These are phyloP conservation scores for Beris chalybata DNA, from an alignment of 2,888 invertebrate species.

Conservation along the genomic window DNA sequence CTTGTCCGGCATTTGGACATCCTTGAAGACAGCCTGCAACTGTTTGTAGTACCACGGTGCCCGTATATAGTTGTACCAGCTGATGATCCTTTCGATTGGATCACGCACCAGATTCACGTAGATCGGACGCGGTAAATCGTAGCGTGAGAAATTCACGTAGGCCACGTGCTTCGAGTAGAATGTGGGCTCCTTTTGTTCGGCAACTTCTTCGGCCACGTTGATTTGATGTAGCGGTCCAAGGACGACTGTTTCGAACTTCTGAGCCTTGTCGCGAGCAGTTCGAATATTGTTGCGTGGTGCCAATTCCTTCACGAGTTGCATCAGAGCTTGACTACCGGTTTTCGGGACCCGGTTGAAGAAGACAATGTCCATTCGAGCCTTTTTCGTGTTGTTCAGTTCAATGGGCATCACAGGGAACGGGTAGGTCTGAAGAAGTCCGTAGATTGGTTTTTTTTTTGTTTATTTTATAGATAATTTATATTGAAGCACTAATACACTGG, in stretches of 20 bases:
- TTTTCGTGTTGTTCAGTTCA: conserved; percentile 20
- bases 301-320: conserved; percentile 47
- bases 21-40: conserved; percentile 62
- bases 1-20: conserved; percentile 44
- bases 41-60: conserved; percentile 83
- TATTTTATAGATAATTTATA: too few relatives aligned
- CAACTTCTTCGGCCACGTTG: conserved; percentile 60
- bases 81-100: conserved; percentile 86
- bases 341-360: conserved; percentile 53
- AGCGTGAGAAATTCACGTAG: conserved; percentile 47
- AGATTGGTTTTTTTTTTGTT: too few relatives aligned
- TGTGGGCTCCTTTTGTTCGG: conserved; percentile 45
- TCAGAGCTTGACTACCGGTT: conserved; percentile 50
- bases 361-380: conserved; percentile 29
- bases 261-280: conserved; percentile 69
- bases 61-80: conserved; percentile 89
- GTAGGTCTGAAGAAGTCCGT: too few relatives aligned
- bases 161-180: conserved; percentile 26
- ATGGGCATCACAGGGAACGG: not conserved
- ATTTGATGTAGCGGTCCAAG: conserved; percentile 75
- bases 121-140: conserved; percentile 76
- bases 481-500: too few relatives aligned
- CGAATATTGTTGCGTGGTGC: conserved; percentile 48
- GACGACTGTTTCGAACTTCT: conserved; percentile 69
- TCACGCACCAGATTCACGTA: conserved; percentile 89